Conservation (phyloP, 2,888 invertebrate genomes). For the Drosophila parthenogenetica region DNA sequence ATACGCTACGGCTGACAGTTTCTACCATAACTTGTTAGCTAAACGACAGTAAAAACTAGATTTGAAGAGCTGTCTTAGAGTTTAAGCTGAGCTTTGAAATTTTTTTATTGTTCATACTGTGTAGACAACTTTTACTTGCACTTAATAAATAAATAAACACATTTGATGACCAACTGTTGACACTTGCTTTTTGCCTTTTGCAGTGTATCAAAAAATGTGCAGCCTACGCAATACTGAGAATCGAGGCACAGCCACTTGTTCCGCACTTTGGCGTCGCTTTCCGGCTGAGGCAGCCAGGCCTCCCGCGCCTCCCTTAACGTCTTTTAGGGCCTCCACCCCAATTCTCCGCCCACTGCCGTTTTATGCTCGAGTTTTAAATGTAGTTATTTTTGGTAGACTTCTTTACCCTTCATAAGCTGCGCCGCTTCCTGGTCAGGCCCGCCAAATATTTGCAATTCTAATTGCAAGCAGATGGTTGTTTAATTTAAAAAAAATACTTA, state of each 20-base stretch:
- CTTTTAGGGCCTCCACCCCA: too few species aligned
- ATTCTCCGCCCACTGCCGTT: not conserved
- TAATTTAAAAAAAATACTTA: slow-evolving; percentile 55
- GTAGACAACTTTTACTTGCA: too few species aligned
- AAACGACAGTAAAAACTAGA: too few species aligned
- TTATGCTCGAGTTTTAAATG: slow-evolving; percentile 27
- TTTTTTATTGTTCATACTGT: too few species aligned
- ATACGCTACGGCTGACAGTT: slow-evolving; percentile 10
- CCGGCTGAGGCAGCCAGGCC: slow-evolving; percentile 43
- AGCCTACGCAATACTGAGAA: slow-evolving; percentile 45
- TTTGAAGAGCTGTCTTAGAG: too few species aligned
- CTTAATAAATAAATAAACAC: too few species aligned
- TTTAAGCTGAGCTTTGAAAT: too few species aligned
- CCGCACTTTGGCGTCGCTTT: slow-evolving; percentile 65
- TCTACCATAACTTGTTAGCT: too few species aligned
- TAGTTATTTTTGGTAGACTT: slow-evolving; percentile 61
- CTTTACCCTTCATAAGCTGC: not conserved
- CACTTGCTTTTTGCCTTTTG: not conserved
- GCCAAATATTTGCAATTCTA: slow-evolving; percentile 72
- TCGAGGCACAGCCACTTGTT: slow-evolving; percentile 55
- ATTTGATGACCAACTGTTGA: not conserved
- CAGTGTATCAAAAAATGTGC: slow-evolving; percentile 29
- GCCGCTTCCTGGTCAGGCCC: not conserved
- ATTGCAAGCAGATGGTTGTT: slow-evolving; percentile 59
- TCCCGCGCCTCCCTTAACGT: not conserved